Evolutionary conservation across 2,888 invertebrate species (phyloP), one percentile per base, ranked within the genome.

Genomic region (Andrena marginata): DNA sequence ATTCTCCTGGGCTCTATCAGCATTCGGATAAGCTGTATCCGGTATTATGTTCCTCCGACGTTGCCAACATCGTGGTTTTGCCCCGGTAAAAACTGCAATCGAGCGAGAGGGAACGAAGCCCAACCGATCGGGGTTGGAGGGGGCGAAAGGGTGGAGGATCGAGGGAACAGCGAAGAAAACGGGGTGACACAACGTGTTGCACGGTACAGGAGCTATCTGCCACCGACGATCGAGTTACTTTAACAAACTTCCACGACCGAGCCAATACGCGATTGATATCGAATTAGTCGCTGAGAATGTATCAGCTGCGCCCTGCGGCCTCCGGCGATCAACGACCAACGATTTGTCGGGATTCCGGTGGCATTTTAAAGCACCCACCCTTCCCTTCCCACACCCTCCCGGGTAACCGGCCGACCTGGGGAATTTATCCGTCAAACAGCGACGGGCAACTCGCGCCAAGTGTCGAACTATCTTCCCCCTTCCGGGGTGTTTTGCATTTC

Each of bases 21-120:
- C 91, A 91, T 91, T 90, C 86, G 91, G 92, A 91, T 92, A 92
- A 92, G 87, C 90, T 88, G 85, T 87, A 86, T 89, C 89, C 88
- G 86, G 90, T 90, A 92, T 92, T 91, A 90, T 90, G 90, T 87
- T 87, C 88, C 86, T 88, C 84, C 89, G 69, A 85, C 87, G 87
- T 89, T 87, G 89, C 90, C 88, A 89, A 88, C 91, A 90, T 89
- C 89, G 89, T 86, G 88, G 90, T 90, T 87, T 87, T 82, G 80
- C 73, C 54, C 56, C 63, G 74, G 77, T 64, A 87, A 90, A 88
- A 87, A 89, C 73, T 88, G 86, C 80, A 81, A 81, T 84, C 80
- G 80, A 56, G 65, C 74, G 74, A 72, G 79, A 80, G 59, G 42
- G 70, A 42, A 59, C 60, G 77, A 48, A 63, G 7, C 31, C 23